These are phyloP conservation scores for Helogale parvula DNA, from an alignment of 2,113 vertebrate species.

Conservation along the genomic window DNA sequence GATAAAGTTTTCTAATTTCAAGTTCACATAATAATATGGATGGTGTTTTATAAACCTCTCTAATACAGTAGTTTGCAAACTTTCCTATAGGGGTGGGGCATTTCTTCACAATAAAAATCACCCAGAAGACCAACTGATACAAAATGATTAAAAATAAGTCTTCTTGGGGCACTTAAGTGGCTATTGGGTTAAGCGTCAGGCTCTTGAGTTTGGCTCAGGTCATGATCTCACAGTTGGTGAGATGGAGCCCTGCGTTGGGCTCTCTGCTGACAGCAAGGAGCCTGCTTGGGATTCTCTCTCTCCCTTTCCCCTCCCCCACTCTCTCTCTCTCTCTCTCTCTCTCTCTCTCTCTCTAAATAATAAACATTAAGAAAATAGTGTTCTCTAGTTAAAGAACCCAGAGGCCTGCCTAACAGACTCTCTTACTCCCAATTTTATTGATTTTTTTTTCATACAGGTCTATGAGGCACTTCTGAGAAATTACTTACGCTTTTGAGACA, in stretches of 20 bases:
- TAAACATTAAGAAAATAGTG: neutral
- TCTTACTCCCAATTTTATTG: neutral
- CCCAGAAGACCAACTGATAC: neutral
- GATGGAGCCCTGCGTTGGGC: too few species aligned
- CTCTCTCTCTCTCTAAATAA: too few species aligned
- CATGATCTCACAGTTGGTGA: too few species aligned
- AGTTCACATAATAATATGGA: conserved; percentile 57
- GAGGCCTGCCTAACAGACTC: rapidly evolving
- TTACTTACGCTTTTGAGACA: neutral
- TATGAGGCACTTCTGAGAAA: neutral
- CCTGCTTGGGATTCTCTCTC: too few species aligned
- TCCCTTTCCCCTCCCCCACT: too few species aligned
- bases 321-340: too few species aligned
- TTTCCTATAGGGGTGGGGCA: neutral
- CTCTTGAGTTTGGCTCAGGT: too few species aligned
- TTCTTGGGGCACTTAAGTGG: neutral
- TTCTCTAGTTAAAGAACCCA: neutral
- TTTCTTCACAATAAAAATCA: conserved; percentile 34
- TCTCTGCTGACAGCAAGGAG: too few species aligned
- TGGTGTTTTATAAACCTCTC: conserved; percentile 48
- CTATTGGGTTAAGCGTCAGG: too few species aligned
- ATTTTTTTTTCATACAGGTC: neutral
- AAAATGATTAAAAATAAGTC: neutral
- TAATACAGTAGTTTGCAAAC: conserved; percentile 51
- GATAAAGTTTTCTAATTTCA: conserved; percentile 79